Evolutionary conservation across 2,888 invertebrate genomes (phyloP).

Genomic region (Tiliacea citrago): DNA sequence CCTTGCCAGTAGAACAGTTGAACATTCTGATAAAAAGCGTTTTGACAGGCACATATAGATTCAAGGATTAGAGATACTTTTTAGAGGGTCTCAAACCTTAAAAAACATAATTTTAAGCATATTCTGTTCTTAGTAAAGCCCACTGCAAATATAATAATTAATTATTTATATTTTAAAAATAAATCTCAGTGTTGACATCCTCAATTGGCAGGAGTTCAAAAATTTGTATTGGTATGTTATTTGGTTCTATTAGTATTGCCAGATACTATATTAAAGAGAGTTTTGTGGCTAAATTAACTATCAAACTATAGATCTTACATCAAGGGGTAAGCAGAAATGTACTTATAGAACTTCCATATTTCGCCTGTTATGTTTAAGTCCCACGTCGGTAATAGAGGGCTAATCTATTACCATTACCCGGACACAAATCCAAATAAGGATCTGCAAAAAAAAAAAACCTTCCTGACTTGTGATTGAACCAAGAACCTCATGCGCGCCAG

Average conservation of each 20-base stretch:
- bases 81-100: too few relatives aligned
- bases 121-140: not conserved
- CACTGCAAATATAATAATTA: not conserved
- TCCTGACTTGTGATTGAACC: too few relatives aligned
- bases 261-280: not conserved
- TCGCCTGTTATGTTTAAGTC: too few relatives aligned
- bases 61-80: too few relatives aligned
- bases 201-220: slow-evolving; percentile 31
- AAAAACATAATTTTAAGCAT: not conserved
- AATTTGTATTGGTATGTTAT: slow-evolving; percentile 18
- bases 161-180: slow-evolving; percentile 12
- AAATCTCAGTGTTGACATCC: slow-evolving; percentile 28
- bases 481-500: too few relatives aligned
- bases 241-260: slow-evolving; percentile 2
- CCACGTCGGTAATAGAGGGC: too few relatives aligned
- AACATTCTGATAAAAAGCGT: too few relatives aligned
- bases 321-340: not conserved
- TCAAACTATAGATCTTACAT: not conserved
- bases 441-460: too few relatives aligned
- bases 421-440: too few relatives aligned
- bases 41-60: too few relatives aligned
- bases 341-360: not conserved
- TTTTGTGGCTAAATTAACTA: not conserved
- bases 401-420: too few relatives aligned
- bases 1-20: too few relatives aligned